phyloP scores from a whole-genome alignment of 2,888 invertebrate species.

The Lamellibrachia satsuma region DNA sequence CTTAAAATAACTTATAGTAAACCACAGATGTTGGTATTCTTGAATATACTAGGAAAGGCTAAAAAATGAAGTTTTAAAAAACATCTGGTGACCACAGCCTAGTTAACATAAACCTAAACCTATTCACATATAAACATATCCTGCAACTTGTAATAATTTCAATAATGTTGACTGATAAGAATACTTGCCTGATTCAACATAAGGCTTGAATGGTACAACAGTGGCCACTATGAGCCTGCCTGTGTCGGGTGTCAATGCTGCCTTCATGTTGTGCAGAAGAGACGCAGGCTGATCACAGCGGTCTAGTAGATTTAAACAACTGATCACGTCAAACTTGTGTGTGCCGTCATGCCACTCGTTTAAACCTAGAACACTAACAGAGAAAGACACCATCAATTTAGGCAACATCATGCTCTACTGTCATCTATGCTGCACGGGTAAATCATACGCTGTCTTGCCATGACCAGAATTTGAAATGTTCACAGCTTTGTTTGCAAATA shows the following conservation, averaged over 20 bases:
- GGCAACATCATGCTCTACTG: not conserved
- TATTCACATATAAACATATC: not conserved
- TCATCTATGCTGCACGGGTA: no score
- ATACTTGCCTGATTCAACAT: slow-evolving; percentile 77
- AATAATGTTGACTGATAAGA: slow-evolving; percentile 1
- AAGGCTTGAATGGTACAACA: slow-evolving; percentile 92
- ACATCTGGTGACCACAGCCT: not conserved
- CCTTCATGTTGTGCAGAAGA: slow-evolving; percentile 79
- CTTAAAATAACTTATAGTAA: not conserved
- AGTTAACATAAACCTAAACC: not conserved
- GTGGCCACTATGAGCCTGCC: slow-evolving; percentile 82
- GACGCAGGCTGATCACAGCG: slow-evolving; percentile 86
- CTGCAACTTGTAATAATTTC: slow-evolving; percentile 17
- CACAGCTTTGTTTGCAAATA: not conserved
- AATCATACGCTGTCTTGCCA: no score
- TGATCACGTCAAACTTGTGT: slow-evolving; percentile 77
- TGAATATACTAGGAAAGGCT: not conserved
- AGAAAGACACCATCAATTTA: not conserved
- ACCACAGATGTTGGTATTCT: no score
- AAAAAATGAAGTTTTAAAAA: not conserved
- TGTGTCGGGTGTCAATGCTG: slow-evolving; percentile 74
- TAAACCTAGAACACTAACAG: slow-evolving; percentile 44
- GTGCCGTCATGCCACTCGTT: slow-evolving; percentile 73
- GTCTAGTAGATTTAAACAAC: slow-evolving; percentile 92
- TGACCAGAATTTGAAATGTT: no score